Conservation (phyloP, 2,797 vertebrate genomes). For the Halcyon smyrnensis region DNA sequence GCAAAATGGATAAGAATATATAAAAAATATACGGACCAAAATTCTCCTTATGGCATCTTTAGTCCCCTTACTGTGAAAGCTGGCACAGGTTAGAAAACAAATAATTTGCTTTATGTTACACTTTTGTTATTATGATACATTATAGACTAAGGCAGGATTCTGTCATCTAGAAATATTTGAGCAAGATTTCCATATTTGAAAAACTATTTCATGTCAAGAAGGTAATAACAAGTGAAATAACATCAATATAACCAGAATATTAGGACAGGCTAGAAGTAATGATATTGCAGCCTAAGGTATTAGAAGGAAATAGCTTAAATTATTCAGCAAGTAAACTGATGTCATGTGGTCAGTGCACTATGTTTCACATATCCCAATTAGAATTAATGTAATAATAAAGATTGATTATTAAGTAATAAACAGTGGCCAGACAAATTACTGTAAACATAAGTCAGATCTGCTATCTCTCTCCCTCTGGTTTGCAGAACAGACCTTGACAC, state of each 20-base stretch:
- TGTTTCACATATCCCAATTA: slow-evolving; percentile 35
- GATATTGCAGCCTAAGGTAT: slow-evolving; percentile 44
- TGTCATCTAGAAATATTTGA: slow-evolving; percentile 64
- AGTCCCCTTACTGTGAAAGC: slow-evolving; percentile 26
- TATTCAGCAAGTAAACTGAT: slow-evolving; percentile 55
- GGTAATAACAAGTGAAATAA: slow-evolving; percentile 69
- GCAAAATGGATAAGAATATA: slow-evolving; percentile 67
- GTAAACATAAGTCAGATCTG: slow-evolving; percentile 9
- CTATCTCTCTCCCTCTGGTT: background rate
- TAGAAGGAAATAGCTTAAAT: slow-evolving; percentile 54
- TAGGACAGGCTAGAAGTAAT: slow-evolving; percentile 45
- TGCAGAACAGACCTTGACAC: background rate
- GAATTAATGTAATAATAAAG: slow-evolving; percentile 35
- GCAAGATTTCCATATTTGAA: slow-evolving; percentile 66
- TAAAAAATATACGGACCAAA: slow-evolving; percentile 56
- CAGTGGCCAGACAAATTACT: background rate
- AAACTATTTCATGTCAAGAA: slow-evolving; percentile 59
- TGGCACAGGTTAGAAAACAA: slow-evolving; percentile 53
- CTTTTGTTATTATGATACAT: slow-evolving; percentile 22
- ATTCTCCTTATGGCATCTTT: slow-evolving; percentile 50
- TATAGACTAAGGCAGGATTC: slow-evolving; percentile 14
- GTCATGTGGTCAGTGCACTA: slow-evolving; percentile 18
- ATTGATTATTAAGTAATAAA: slow-evolving; percentile 55
- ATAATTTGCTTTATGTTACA: slow-evolving; percentile 15
- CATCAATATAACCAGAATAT: slow-evolving; percentile 54